These are phyloP conservation scores for Aelia acuminata DNA, from an alignment of 2,888 invertebrate genomes.

Conservation along the genomic window DNA sequence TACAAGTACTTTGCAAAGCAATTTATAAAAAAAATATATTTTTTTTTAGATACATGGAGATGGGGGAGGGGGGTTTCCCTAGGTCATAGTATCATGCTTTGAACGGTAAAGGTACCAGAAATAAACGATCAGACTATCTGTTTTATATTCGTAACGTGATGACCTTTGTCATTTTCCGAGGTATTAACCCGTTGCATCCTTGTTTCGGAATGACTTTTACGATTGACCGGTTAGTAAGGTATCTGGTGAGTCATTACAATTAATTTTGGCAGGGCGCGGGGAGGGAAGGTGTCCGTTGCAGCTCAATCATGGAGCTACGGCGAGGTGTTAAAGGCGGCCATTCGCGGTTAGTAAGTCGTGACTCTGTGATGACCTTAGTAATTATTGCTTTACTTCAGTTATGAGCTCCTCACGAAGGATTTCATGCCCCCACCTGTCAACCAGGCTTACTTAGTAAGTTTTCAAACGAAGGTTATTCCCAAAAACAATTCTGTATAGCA, in stretches of 20 bases:
- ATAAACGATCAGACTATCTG: no score
- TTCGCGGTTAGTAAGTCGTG: constrained; percentile 38
- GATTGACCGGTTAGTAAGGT: not conserved
- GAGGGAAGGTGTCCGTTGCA: constrained; percentile 11
- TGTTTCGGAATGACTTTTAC: not conserved
- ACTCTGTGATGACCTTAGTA: constrained; percentile 31
- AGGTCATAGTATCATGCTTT: no score
- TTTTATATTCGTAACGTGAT: no score
- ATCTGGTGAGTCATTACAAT: not conserved
- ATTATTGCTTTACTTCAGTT: constrained; percentile 44
- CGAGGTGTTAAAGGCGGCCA: constrained; percentile 30
- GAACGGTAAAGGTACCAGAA: no score
- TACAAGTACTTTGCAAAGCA: no score
- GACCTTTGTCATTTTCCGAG: no score
- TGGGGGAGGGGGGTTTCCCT: no score
- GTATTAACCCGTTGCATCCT: not conserved
- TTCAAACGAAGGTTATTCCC: no score
- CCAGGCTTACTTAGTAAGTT: not conserved
- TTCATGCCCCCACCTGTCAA: not conserved
- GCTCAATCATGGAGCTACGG: constrained; percentile 11
- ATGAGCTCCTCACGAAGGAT: constrained; percentile 42
- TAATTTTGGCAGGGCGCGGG: not conserved
- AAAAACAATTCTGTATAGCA: not conserved
- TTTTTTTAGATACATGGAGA: no score
- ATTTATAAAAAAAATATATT: no score